Conservation (phyloP, 92 coral and sea anemone genomes). For the Palythoa heliodiscus region DNA sequence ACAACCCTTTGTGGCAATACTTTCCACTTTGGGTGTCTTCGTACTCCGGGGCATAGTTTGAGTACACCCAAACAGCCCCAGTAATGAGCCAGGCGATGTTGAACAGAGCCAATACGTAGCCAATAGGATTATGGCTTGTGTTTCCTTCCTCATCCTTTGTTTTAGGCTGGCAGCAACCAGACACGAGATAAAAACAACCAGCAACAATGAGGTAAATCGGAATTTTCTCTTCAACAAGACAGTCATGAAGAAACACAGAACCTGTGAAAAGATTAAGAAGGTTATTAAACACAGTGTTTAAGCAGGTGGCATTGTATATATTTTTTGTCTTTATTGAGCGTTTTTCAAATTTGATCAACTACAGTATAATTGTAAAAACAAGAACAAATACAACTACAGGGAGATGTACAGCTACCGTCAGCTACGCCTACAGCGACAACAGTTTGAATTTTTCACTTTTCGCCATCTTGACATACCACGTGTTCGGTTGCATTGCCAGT, state of each 20-base stretch:
- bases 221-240: neutral
- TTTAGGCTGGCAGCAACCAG: conserved; percentile 10
- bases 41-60: conserved; percentile 16
- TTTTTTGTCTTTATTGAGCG: too few relatives aligned
- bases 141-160: neutral
- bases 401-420: too few relatives aligned
- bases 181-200: neutral
- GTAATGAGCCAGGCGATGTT: conserved; percentile 9
- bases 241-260: neutral
- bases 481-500: too few relatives aligned
- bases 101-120: neutral
- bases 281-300: neutral
- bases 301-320: too few relatives aligned
- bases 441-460: too few relatives aligned
- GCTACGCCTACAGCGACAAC: too few relatives aligned
- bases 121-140: conserved; percentile 6
- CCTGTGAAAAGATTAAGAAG: conserved; percentile 16
- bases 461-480: too few relatives aligned
- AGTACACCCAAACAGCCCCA: conserved; percentile 17
- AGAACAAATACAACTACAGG: too few relatives aligned
- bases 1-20: conserved; percentile 34
- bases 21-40: neutral
- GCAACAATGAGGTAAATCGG: conserved; percentile 37
- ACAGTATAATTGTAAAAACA: too few relatives aligned
- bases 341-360: too few relatives aligned